A percentile compares a stretch with the other conserved stretches of the same genome.
These are phyloP conservation scores for Caerostris darwini DNA, from an alignment of 1,140 invertebrate genomes.

Conservation along the genomic window DNA sequence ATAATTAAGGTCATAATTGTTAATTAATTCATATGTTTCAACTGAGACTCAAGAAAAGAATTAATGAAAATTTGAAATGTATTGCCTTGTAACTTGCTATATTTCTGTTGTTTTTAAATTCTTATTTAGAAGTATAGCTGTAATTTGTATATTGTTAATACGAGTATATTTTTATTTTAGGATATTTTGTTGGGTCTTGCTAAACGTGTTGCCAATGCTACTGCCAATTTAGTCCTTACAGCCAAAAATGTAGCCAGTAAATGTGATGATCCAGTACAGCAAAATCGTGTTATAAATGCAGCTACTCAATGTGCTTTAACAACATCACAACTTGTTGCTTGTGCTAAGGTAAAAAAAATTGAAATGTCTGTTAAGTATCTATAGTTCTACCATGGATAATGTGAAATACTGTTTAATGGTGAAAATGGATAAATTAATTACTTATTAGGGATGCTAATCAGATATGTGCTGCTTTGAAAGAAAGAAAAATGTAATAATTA, in stretches of 20 bases:
- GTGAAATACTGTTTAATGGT: not conserved
- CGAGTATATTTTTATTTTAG: constrained; percentile 68
- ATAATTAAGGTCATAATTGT: too few species aligned
- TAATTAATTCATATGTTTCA: too few species aligned
- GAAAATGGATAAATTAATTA: not conserved
- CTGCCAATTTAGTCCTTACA: constrained; percentile 95
- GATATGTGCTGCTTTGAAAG: too few species aligned
- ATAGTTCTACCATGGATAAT: not conserved
- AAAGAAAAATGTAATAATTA: too few species aligned
- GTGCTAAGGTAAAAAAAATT: constrained; percentile 89
- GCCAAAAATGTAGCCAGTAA: constrained; percentile 96
- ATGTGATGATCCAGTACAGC: constrained; percentile 86
- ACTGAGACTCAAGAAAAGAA: too few species aligned
- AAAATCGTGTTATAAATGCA: constrained; percentile 94
- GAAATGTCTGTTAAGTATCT: not conserved
- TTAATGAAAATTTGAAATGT: too few species aligned
- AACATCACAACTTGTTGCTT: constrained; percentile 98
- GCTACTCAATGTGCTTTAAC: constrained; percentile 98
- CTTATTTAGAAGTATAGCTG: not conserved
- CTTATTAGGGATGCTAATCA: too few species aligned
- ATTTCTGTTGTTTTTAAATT: not conserved
- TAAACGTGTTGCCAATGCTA: constrained; percentile 98
- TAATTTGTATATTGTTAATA: not conserved
- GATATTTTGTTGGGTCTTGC: constrained; percentile 94
- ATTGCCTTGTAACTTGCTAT: too few species aligned